Base-by-base conservation (phyloP, 1,140 invertebrate genomes). In the Portunus trituberculatus region DNA sequence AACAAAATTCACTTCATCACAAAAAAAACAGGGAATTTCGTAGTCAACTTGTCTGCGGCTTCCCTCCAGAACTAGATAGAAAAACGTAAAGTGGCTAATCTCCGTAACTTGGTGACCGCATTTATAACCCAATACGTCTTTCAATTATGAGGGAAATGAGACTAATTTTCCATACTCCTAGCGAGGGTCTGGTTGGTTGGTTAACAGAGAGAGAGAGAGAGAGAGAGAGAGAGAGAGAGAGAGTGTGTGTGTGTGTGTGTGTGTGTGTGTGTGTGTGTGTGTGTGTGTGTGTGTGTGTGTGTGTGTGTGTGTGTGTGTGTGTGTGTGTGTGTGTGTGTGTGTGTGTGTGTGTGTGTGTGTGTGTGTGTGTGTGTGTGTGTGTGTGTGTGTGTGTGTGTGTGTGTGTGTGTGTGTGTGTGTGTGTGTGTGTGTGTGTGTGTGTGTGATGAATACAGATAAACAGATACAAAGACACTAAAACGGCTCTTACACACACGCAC, bases 51-150 rank as follows among this genome's bases (percentile, higher is more conserved):
- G 0, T 7, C 1, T n/a, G 67, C 8, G 20, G 67, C 67, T 76
- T 76, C 25, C 16, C 67, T n/a, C 67, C 10, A 76, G 67, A 1
- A 76, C 20, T n/a, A 76, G 20, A n/a, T 12, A 20, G 67, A n/a
- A 76, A 76, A 76, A 76, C 2, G 20, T 20, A 25, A 0, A 76
- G 16, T 76, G 25, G 67, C 67, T 25, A 76, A 76, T 76, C 67
- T 76, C 67, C 67, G 67, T 25, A 76, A 76, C 6, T 76, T 0
- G 0, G 6, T n/a, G 67, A 76, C 20, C n/a, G 20, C 16, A 3
- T 76, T n/a, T 1, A 76, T 76, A n/a, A 76, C 67, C 67, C 67
- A 76, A 76, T 76, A 76, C 67, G 67, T 76, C 67, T 76, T 76
- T n/a, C 20, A 76, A 76, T 76, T 76, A 76, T 76, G 20, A 12